Evolutionary conservation across 2,797 vertebrate genomes (phyloP).

Genomic region (Brotula barbata): DNA sequence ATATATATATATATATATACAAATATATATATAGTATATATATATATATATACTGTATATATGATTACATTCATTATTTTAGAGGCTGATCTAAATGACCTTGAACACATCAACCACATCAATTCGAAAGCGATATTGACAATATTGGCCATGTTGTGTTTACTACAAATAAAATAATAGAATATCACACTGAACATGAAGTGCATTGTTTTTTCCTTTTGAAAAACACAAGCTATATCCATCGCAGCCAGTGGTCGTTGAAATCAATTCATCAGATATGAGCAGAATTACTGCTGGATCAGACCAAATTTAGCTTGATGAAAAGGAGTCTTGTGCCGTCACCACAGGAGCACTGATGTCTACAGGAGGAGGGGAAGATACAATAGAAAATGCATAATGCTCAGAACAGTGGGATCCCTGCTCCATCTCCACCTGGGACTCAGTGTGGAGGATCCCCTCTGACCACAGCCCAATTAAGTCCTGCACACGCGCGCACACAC

Average conservation of each 20-base stretch:
- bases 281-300: conserved; percentile 68
- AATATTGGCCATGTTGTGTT: no score
- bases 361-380: conserved; percentile 51
- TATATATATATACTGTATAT: no score
- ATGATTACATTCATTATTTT: background rate
- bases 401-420: conserved; percentile 77
- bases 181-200: conserved; percentile 7
- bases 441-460: conserved; percentile 75
- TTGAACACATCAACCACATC: conserved; percentile 6
- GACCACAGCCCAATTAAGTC: conserved; percentile 82
- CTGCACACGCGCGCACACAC: conserved; percentile 28
- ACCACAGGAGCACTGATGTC: conserved; percentile 54
- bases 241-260: conserved; percentile 58
- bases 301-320: conserved; percentile 68
- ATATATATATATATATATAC: no score
- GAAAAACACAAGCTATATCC: conserved; percentile 33
- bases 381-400: conserved; percentile 74
- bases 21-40: no score
- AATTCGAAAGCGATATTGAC: conserved; percentile 17
- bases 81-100: background rate
- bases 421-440: conserved; percentile 81
- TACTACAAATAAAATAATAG: conserved; percentile 8
- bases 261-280: conserved; percentile 68
- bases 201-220: conserved; percentile 12
- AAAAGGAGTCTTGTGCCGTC: conserved; percentile 62